A percentile compares a stretch with the other conserved stretches of the same genome.
These are phyloP conservation scores for Varanus komodoensis DNA, from an alignment of 2,113 vertebrate species.

Conservation along the genomic window DNA sequence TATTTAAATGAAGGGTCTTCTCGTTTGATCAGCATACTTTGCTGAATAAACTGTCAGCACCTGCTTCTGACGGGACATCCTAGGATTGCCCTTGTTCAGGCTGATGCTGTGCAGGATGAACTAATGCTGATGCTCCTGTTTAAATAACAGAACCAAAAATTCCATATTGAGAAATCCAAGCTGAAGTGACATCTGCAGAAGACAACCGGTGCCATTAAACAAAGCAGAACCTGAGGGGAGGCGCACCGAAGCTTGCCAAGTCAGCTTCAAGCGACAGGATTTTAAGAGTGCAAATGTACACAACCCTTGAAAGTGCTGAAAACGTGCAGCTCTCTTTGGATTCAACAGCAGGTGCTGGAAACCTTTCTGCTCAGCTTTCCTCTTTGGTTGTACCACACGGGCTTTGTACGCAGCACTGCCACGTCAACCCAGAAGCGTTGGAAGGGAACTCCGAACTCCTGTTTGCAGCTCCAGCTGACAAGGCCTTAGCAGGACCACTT, in stretches of 20 bases:
- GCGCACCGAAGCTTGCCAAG: constrained; percentile 50
- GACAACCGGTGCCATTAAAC: constrained; percentile 47
- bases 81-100: not conserved
- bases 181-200: constrained; percentile 57
- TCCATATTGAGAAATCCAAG: constrained; percentile 53
- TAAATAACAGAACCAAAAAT: constrained; percentile 3
- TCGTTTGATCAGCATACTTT: not conserved
- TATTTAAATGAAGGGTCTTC: constrained; percentile 11
- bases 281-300: constrained; percentile 53
- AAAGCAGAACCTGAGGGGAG: constrained; percentile 46
- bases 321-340: constrained; percentile 34
- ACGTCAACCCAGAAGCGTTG: constrained; percentile 69
- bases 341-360: constrained; percentile 63
- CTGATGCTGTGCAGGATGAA: not conserved
- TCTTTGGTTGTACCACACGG: constrained; percentile 70
- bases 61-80: not conserved
- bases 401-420: constrained; percentile 70
- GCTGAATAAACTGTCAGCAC: not conserved
- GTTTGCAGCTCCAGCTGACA: constrained; percentile 56
- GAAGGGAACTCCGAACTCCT: constrained; percentile 63
- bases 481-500: constrained; percentile 49
- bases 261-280: constrained; percentile 61
- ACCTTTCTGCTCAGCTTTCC: constrained; percentile 63
- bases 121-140: constrained; percentile 45
- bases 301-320: constrained; percentile 52